phyloP scores from a whole-genome alignment of 2,888 invertebrate genomes.

The Eremobia ochroleuca region DNA sequence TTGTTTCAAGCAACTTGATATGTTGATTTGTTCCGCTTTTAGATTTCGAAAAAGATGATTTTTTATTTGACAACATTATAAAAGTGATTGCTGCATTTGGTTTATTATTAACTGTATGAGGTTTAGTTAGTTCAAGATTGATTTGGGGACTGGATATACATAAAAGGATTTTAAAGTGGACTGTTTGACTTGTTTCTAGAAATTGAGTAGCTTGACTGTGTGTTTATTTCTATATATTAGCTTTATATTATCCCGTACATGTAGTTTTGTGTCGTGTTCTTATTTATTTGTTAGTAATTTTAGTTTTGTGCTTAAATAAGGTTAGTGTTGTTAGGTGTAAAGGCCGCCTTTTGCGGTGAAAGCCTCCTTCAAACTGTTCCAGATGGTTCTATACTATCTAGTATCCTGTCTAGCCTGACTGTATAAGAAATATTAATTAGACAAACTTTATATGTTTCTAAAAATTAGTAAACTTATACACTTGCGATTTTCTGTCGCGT shows the following conservation, averaged over 20 bases:
- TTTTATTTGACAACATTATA: constrained; percentile 17
- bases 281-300: no score
- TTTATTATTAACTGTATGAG: not conserved
- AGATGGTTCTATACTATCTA: no score
- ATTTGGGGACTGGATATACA: not conserved
- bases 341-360: no score
- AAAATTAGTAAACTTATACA: not conserved
- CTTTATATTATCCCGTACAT: no score
- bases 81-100: not conserved
- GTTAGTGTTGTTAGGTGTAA: no score
- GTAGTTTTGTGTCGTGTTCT: no score
- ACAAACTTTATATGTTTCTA: not conserved
- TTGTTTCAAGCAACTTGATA: constrained; percentile 23
- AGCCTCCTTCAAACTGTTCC: no score
- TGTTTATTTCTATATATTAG: no score
- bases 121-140: not conserved
- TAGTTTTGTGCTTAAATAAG: no score
- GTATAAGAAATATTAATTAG: not conserved
- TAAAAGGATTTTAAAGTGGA: not conserved
- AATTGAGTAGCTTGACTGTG: not conserved
- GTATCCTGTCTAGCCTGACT: no score
- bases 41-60: constrained; percentile 6
- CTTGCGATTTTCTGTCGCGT: not conserved
- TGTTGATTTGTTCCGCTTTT: constrained; percentile 43
- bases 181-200: not conserved